Evolutionary conservation across 2,797 vertebrate genomes (phyloP).

Genomic region (Mionectes olivaceus): DNA sequence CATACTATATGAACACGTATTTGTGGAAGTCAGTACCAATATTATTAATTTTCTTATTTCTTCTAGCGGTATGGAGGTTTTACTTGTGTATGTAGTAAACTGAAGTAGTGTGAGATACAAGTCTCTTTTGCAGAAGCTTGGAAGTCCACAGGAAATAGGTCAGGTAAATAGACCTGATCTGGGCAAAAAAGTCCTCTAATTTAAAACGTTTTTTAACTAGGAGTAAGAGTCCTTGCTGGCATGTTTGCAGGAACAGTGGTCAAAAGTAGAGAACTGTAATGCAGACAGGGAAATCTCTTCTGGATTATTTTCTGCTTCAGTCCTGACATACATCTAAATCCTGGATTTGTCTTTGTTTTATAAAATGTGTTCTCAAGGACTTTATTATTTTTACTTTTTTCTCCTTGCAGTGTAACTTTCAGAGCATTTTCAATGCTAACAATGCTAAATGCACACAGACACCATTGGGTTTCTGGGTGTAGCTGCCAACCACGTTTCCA

Average conservation of each 20-base stretch:
- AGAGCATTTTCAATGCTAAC: background rate
- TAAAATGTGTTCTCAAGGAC: background rate
- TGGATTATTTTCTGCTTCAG: background rate
- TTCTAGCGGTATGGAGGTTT: background rate
- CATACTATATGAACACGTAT: rapidly evolving
- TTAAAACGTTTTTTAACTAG: background rate
- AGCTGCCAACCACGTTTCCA: background rate
- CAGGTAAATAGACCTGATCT: background rate
- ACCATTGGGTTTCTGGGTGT: rapidly evolving
- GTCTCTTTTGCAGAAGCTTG: background rate
- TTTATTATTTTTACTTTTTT: background rate
- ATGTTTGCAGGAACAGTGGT: background rate
- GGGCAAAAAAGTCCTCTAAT: background rate
- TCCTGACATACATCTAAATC: background rate
- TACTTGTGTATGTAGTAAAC: background rate
- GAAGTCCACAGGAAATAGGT: background rate
- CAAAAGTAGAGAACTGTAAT: background rate
- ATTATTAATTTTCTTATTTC: background rate
- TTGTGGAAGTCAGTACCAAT: rapidly evolving
- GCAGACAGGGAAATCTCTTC: background rate
- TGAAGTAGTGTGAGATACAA: background rate
- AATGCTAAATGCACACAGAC: background rate
- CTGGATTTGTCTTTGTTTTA: background rate
- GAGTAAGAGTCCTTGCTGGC: background rate
- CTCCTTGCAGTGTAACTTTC: background rate